Percentiles rank a stretch among this genome's conserved stretches.
Conservation (phyloP, 2,888 invertebrate genomes). For the Cyclophora albipunctata region DNA sequence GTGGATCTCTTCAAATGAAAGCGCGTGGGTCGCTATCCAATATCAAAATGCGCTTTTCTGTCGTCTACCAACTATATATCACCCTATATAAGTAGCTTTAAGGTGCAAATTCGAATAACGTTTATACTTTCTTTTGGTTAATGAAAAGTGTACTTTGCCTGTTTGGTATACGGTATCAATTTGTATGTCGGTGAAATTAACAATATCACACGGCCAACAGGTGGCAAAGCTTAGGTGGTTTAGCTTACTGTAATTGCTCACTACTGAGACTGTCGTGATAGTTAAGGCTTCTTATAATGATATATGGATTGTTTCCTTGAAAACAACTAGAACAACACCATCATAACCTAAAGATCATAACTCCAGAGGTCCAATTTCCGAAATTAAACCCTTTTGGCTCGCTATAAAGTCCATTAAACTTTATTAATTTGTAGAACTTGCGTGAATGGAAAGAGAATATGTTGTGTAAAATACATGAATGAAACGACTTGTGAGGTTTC, state of each 20-base stretch:
- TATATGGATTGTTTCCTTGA: slow-evolving; percentile 38
- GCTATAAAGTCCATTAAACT: background rate
- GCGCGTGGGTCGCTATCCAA: slow-evolving; percentile 61
- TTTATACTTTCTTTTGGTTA: slow-evolving; percentile 1
- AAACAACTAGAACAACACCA: slow-evolving; percentile 18
- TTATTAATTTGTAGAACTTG: too few species aligned
- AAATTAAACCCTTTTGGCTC: background rate
- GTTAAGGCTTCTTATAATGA: slow-evolving; percentile 42
- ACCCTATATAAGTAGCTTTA: slow-evolving; percentile 20
- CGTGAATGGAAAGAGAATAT: too few species aligned
- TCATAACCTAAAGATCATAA: slow-evolving; percentile 4
- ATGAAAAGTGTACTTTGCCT: slow-evolving; percentile 22
- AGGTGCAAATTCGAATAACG: slow-evolving; percentile 22
- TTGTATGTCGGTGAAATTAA: slow-evolving; percentile 33
- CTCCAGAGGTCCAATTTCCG: background rate
- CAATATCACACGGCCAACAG: slow-evolving; percentile 57
- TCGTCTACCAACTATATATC: slow-evolving; percentile 21
- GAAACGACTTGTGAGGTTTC: slow-evolving; percentile 23
- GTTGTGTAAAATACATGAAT: slow-evolving; percentile 19
- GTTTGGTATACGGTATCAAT: slow-evolving; percentile 17
- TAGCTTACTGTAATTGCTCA: slow-evolving; percentile 63
- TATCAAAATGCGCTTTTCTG: slow-evolving; percentile 29
- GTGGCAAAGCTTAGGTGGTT: slow-evolving; percentile 57
- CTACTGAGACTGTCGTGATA: slow-evolving; percentile 51
- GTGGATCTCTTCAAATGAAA: slow-evolving; percentile 64